These are phyloP conservation scores for Hemiscyllium ocellatum DNA, from an alignment of 2,113 vertebrate species.

Conservation along the genomic window DNA sequence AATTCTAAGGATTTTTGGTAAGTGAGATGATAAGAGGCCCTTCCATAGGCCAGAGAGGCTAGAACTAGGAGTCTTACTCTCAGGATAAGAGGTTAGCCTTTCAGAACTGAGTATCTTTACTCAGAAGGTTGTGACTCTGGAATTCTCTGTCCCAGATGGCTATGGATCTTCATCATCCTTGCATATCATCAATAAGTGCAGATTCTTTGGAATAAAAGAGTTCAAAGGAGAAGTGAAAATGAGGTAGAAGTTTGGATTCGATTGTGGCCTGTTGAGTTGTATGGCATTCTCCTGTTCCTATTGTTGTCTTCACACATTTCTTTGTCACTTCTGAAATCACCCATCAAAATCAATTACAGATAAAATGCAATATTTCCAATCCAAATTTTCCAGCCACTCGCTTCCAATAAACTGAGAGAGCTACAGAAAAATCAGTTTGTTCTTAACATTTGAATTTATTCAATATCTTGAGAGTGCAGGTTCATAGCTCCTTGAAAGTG, in stretches of 20 bases:
- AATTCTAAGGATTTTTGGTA: background rate
- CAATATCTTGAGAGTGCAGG: background rate
- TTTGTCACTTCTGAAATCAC: background rate
- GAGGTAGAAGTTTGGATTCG: background rate
- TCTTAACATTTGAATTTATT: background rate
- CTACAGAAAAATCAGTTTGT: background rate
- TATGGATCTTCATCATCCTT: background rate
- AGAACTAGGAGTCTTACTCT: background rate
- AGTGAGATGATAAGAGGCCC: background rate
- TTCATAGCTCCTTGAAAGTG: too few species aligned
- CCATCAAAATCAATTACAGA: background rate
- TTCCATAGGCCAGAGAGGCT: background rate
- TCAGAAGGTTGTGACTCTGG: background rate
- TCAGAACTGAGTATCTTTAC: background rate
- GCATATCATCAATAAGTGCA: too few species aligned
- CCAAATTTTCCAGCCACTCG: background rate
- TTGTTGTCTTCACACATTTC: background rate
- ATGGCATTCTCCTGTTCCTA: background rate
- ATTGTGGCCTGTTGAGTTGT: background rate
- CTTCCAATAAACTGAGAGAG: background rate
- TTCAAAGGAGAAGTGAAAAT: background rate
- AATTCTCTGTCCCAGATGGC: background rate
- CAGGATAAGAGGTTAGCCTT: background rate
- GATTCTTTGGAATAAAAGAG: background rate
- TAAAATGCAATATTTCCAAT: background rate